Conservation (phyloP, 1,140 invertebrate genomes). For the Leptinotarsa defecta region DNA sequence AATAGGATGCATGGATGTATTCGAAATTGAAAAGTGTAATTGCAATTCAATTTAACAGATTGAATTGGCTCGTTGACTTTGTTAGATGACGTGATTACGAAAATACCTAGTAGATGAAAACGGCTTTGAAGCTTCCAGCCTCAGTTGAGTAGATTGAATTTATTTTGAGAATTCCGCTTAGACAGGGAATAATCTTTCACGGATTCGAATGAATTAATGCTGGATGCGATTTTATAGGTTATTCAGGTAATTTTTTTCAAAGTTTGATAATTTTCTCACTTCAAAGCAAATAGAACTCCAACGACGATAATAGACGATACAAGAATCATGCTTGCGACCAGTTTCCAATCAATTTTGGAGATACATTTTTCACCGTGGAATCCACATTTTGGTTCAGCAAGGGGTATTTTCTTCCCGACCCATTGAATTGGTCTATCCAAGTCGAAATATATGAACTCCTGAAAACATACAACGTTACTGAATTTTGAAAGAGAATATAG, state of each 20-base stretch:
- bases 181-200: neutral
- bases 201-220: neutral
- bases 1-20: no score
- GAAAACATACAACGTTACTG: neutral
- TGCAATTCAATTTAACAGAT: no score
- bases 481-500: no score
- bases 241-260: no score
- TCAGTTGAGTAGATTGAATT: no score
- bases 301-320: constrained; percentile 65
- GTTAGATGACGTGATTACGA: no score
- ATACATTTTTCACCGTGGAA: constrained; percentile 72
- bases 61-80: no score
- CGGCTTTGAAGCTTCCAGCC: no score
- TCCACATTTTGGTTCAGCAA: constrained; percentile 75
- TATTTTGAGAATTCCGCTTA: neutral
- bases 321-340: constrained; percentile 62
- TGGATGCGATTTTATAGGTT: no score
- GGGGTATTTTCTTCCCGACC: constrained; percentile 71
- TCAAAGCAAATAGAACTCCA: constrained; percentile 64
- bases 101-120: no score
- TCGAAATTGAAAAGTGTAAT: no score
- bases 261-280: constrained; percentile 56
- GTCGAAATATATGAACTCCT: constrained; percentile 69
- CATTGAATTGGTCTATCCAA: constrained; percentile 69
- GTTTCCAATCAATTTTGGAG: constrained; percentile 64